phyloP scores from a whole-genome alignment of 2,888 invertebrate genomes.

The Trissolcus brochymenae region DNA sequence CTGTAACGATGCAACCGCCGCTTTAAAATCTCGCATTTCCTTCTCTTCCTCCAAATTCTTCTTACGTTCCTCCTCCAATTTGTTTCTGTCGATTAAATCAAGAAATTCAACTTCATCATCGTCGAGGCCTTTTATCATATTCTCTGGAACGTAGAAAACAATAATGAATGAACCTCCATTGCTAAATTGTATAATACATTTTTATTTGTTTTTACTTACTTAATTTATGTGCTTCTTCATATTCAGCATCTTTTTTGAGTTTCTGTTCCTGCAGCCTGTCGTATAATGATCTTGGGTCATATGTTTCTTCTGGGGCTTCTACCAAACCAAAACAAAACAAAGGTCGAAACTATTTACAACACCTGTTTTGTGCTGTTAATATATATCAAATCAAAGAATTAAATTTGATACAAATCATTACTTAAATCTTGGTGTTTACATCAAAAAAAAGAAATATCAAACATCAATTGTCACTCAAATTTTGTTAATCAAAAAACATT shows the following conservation, averaged over 20 bases:
- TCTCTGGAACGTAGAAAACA: conserved; percentile 79
- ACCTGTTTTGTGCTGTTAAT: neutral
- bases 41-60: conserved; percentile 89
- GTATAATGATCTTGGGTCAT: conserved; percentile 91
- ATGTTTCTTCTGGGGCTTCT: conserved; percentile 93
- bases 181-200: neutral
- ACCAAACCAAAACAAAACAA: conserved; percentile 61
- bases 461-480: no score
- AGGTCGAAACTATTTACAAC: neutral
- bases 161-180: neutral
- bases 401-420: no score
- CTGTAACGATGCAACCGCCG: conserved; percentile 82
- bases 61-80: conserved; percentile 89
- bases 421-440: no score
- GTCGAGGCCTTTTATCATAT: conserved; percentile 92
- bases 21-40: conserved; percentile 90
- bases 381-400: neutral
- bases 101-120: conserved; percentile 98
- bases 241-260: conserved; percentile 92
- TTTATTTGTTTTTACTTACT: conserved; percentile 80
- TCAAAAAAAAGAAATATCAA: no score
- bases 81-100: conserved; percentile 91
- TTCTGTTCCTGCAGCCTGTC: conserved; percentile 95
- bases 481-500: no score
- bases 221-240: conserved; percentile 96